Evolutionary conservation across 2,113 vertebrate genomes (phyloP).

Genomic region (Acanthisitta chloris): DNA sequence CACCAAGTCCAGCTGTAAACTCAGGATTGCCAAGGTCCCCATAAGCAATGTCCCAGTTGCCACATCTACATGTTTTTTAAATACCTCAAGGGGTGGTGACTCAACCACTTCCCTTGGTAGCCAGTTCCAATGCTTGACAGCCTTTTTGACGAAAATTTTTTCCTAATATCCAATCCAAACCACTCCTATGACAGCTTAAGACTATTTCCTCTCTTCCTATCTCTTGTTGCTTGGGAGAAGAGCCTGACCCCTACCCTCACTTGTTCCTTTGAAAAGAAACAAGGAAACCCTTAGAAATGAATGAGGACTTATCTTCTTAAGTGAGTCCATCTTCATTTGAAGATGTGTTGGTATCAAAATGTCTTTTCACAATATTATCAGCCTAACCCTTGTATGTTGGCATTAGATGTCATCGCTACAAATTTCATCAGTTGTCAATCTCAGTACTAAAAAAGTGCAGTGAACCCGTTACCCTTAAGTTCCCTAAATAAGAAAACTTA

Average conservation of each 20-base stretch:
- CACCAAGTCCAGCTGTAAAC: background rate
- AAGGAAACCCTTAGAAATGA: background rate
- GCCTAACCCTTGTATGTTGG: background rate
- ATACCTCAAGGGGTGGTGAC: too few species aligned
- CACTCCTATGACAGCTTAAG: background rate
- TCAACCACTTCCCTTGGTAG: background rate
- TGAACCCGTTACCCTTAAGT: background rate
- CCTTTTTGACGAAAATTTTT: background rate
- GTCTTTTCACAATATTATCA: background rate
- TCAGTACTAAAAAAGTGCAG: background rate
- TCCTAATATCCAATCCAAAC: background rate
- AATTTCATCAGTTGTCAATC: background rate
- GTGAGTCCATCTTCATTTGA: background rate
- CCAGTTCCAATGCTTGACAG: background rate
- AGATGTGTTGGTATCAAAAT: background rate
- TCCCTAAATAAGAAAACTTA: background rate
- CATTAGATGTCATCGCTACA: background rate
- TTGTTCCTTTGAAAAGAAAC: background rate
- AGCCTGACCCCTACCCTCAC: background rate
- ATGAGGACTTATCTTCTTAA: background rate
- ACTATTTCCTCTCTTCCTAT: background rate
- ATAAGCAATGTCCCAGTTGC: background rate
- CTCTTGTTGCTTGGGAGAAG: background rate
- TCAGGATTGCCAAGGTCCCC: background rate
- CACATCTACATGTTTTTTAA: background rate